Evolutionary conservation across 2,797 vertebrate genomes (phyloP).

Genomic region (Danio tinwini): DNA sequence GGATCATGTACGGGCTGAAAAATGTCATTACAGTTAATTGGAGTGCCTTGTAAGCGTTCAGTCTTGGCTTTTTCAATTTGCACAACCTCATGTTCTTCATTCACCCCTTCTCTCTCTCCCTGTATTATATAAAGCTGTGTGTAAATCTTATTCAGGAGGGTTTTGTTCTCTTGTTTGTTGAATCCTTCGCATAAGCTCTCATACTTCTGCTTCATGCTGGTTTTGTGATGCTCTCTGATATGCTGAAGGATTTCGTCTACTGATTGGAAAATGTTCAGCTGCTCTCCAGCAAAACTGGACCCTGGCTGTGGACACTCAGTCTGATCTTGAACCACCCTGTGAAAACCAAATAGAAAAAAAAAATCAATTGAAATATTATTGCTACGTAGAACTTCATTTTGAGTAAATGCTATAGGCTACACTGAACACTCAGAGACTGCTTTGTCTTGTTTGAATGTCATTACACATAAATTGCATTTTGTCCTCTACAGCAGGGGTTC

Average conservation of each 20-base stretch:
- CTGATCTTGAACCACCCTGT: background rate
- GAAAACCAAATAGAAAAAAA: background rate
- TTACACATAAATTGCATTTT: background rate
- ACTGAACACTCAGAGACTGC: background rate
- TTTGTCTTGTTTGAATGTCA: background rate
- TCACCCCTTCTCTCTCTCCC: slow-evolving; percentile 39
- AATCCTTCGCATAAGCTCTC: slow-evolving; percentile 23
- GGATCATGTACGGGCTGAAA: slow-evolving; percentile 23
- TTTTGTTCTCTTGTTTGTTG: slow-evolving; percentile 20
- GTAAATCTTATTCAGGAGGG: slow-evolving; percentile 44
- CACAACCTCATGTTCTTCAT: slow-evolving; percentile 52
- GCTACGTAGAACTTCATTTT: background rate
- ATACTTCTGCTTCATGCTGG: slow-evolving; percentile 38
- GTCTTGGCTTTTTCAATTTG: slow-evolving; percentile 42
- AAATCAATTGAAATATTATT: background rate
- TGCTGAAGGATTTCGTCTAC: background rate
- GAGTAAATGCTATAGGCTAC: background rate
- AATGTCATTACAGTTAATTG: slow-evolving; percentile 45
- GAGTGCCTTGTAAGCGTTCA: slow-evolving; percentile 21
- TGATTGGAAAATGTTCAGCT: background rate
- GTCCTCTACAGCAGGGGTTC: background rate
- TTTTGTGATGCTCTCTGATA: slow-evolving; percentile 35
- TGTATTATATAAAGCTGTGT: slow-evolving; percentile 49
- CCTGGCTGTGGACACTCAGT: background rate
- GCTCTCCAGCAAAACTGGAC: background rate